Base-by-base conservation (phyloP, 1,140 invertebrate genomes). In the Rhynchophorus ferrugineus region DNA sequence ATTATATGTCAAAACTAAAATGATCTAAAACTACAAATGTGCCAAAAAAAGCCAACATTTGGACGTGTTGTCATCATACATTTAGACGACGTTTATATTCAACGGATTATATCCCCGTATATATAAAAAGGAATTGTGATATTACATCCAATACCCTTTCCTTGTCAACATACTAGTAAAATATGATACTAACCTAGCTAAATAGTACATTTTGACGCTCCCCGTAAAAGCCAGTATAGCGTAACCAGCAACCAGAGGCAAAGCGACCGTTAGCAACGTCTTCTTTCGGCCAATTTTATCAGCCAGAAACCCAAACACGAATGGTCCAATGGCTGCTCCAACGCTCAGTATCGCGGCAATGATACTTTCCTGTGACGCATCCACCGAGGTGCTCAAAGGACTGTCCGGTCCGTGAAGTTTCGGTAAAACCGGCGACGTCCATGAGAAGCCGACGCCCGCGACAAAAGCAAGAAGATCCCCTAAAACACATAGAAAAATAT, bases 291-390 rank as follows among this genome's bases (percentile, higher is more conserved):
- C 75, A 20, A 73, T 61, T 9, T 62, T 65, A 37, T 75, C 69
- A 11, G 70, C 50, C 0, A 68, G 19, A 36, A 61, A 56, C 3
- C 70, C 71, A 17, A 70, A 69, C 1, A 61, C 8, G 19, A 58
- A 58, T 0, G 63, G 59, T 3, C 63, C 63, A 9, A 63, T 51
- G 7, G 88, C 73, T 20, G 87, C 87, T 7, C 89, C 89, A 9
- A 93, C 61, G 0, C 86, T 79, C 46, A 91, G 71, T 8, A 92
- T 68, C 0, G 86, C 86, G 0, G 83, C 85, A 49, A 93, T 84
- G 87, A 87, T 92, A 0, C 88, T 84, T 34, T 71, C 69, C 60
- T 87, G 71, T 1, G 78, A 73, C 0, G 56, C 13, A 0, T 70
- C 73, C 2, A 79, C 50, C 3, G 44, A 39, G 1, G 48, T 50